These are phyloP conservation scores for Drosophila biarmipes DNA, from an alignment of 1,140 invertebrate genomes.

Conservation along the genomic window DNA sequence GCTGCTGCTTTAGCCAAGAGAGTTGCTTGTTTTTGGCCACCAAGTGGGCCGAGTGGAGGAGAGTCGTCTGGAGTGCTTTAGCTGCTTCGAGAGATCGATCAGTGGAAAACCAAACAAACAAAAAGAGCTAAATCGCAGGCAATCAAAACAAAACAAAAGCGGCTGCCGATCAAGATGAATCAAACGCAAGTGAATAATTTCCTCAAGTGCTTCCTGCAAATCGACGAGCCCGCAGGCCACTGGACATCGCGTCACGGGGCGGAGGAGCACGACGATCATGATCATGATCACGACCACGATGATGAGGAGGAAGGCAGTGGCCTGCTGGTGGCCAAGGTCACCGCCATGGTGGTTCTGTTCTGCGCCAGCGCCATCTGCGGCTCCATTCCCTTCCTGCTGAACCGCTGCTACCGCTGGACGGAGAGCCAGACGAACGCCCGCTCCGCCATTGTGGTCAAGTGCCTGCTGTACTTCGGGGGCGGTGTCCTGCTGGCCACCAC, in stretches of 20 bases:
- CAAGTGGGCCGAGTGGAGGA: conserved; percentile 7
- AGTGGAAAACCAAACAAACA: conserved; percentile 41
- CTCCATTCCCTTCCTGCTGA: conserved; percentile 88
- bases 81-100: conserved; percentile 27
- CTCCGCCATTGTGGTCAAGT: conserved; percentile 85
- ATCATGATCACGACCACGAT: conserved; percentile 76
- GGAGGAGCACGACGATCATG: conserved; percentile 69
- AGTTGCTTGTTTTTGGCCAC: conserved; percentile 10
- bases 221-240: conserved; percentile 67
- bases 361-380: conserved; percentile 89
- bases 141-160: conserved; percentile 36
- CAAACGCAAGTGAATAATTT: conserved; percentile 81
- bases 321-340: conserved; percentile 87
- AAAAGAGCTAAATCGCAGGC: conserved; percentile 27
- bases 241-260: conserved; percentile 53
- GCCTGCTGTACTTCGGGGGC: conserved; percentile 94
- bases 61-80: conserved; percentile 11
- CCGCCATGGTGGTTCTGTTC: conserved; percentile 90
- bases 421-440: conserved; percentile 85
- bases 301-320: conserved; percentile 74
- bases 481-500: conserved; percentile 96
- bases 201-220: conserved; percentile 80
- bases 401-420: conserved; percentile 87
- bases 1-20: conserved; percentile 45
- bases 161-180: conserved; percentile 64